phyloP scores from a whole-genome alignment of 2,888 invertebrate genomes.

The Sclerodermus sp. region DNA sequence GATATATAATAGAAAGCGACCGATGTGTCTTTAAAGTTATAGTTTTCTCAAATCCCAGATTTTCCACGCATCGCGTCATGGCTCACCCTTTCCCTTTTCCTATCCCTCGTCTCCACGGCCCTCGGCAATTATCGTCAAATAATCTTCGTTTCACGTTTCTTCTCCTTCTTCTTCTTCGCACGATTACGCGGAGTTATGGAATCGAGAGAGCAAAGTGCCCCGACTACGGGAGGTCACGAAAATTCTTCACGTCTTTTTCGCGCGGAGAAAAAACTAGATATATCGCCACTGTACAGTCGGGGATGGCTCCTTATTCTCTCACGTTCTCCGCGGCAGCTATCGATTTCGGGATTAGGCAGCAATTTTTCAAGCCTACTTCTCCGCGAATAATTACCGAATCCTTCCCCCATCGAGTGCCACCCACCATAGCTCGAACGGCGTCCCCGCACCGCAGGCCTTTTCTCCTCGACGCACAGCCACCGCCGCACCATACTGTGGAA shows the following conservation, averaged over 20 bases:
- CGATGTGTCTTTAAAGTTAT: no score
- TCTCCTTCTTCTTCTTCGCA: no score
- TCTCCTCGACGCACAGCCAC: slow-evolving; percentile 24
- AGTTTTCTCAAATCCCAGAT: no score
- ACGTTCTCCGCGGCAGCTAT: slow-evolving; percentile 34
- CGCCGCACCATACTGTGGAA: slow-evolving; percentile 24
- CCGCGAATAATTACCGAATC: slow-evolving; percentile 50
- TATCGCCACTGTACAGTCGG: slow-evolving; percentile 12
- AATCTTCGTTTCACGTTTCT: no score
- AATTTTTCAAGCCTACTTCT: slow-evolving; percentile 54
- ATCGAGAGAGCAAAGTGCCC: no score
- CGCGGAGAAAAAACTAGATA: slow-evolving; percentile 21
- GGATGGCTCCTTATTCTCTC: slow-evolving; percentile 30
- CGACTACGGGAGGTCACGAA: no score
- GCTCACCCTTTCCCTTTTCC: no score
- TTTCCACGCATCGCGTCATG: no score
- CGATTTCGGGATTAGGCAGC: slow-evolving; percentile 53
- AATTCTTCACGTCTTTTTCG: slow-evolving; percentile 14
- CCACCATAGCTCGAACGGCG: slow-evolving; percentile 19
- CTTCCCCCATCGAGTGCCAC: slow-evolving; percentile 25
- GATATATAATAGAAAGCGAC: no score
- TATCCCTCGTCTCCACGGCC: no score
- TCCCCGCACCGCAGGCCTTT: slow-evolving; percentile 11
- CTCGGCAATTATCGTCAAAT: no score
- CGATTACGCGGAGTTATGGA: no score